Conservation (phyloP, 2,888 invertebrate genomes). For the Ennomos quercinarius region DNA sequence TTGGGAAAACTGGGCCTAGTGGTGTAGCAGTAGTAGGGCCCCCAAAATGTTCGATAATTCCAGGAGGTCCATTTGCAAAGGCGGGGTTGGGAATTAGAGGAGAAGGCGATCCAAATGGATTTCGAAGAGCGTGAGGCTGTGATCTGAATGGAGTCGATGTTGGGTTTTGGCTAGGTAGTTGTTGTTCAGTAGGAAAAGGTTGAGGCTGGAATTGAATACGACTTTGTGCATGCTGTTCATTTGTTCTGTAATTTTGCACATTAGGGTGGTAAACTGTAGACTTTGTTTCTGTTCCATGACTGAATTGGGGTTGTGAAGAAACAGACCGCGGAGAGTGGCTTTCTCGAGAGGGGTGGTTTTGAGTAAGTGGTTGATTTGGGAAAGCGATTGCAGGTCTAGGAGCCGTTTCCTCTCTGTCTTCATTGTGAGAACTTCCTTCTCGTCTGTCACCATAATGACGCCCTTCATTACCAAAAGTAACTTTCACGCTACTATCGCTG, state of each 20-base stretch:
- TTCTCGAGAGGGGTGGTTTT: conserved; percentile 57
- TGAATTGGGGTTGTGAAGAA: conserved; percentile 58
- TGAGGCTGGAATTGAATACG: conserved; percentile 80
- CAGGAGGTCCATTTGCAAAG: conserved; percentile 64
- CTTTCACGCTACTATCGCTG: conserved; percentile 91
- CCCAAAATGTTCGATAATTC: conserved; percentile 57
- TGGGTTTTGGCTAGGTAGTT: conserved; percentile 75
- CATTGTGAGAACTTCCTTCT: conserved; percentile 61
- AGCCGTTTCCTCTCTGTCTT: conserved; percentile 87
- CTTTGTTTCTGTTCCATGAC: conserved; percentile 55
- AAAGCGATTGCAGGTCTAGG: conserved; percentile 87
- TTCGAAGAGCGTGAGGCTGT: conserved; percentile 61
- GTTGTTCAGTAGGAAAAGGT: conserved; percentile 71
- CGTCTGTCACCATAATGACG: conserved; percentile 72
- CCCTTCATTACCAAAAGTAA: conserved; percentile 91
- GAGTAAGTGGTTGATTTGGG: conserved; percentile 67
- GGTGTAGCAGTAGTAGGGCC: conserved; percentile 70
- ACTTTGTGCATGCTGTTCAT: conserved; percentile 69
- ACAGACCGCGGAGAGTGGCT: conserved; percentile 52
- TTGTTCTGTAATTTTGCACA: conserved; percentile 60
- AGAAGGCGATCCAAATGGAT: conserved; percentile 66
- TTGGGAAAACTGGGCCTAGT: conserved; percentile 61
- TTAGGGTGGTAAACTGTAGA: conserved; percentile 53
- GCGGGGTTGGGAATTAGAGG: conserved; percentile 59
- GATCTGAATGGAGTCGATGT: conserved; percentile 71